Conservation (phyloP, 1,140 invertebrate genomes). For the Bombus ignitus region DNA sequence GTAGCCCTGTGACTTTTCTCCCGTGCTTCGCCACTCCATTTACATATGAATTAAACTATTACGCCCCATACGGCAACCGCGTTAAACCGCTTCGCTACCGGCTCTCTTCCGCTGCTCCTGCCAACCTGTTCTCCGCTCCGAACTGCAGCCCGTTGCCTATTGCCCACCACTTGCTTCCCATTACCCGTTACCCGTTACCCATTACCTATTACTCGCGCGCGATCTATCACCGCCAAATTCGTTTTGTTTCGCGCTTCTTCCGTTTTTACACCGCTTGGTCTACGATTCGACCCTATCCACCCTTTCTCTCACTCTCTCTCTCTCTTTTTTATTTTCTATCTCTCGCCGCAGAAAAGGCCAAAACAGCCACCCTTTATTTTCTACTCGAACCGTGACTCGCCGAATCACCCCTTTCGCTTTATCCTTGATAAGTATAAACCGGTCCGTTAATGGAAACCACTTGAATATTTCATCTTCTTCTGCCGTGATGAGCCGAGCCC, state of each 20-base stretch:
- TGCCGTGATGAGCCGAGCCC: constrained; percentile 58
- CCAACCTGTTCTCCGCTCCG: background rate
- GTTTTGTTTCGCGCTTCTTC: background rate
- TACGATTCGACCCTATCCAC: background rate
- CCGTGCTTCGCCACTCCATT: constrained; percentile 74
- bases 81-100: background rate
- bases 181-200: background rate
- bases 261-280: background rate
- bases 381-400: constrained; percentile 71
- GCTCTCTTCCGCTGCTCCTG: background rate
- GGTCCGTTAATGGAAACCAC: constrained; percentile 79
- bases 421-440: constrained; percentile 80
- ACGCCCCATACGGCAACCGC: constrained; percentile 59
- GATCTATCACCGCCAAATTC: constrained; percentile 10
- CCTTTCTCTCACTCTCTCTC: background rate
- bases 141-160: background rate
- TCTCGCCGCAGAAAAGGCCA: background rate
- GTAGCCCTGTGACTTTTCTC: constrained; percentile 55
- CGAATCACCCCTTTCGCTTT: constrained; percentile 78
- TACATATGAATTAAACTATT: constrained; percentile 81
- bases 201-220: background rate
- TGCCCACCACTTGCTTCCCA: background rate
- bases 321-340: too few species aligned
- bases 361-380: constrained; percentile 59
- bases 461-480: constrained; percentile 79